Percentiles rank a stretch among this genome's conserved stretches.
phyloP scores from a whole-genome alignment of 2,113 vertebrate species.

The Myanophis thanlyinensis region DNA sequence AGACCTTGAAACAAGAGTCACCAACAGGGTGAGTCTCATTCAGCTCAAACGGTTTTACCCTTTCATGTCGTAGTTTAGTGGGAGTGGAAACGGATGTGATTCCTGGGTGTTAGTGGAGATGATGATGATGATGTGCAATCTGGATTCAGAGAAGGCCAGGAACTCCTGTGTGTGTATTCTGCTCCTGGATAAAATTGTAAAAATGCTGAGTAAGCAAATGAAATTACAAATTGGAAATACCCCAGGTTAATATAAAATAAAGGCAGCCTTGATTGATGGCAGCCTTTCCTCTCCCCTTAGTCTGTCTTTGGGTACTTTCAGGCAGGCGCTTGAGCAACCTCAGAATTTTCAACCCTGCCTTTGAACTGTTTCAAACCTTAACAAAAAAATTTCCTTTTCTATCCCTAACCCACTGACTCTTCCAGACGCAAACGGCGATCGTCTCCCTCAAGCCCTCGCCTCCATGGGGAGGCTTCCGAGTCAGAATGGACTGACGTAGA shows the following conservation, averaged over 20 bases:
- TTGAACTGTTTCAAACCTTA: neutral
- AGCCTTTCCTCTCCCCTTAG: too few relatives aligned
- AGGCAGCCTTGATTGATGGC: neutral
- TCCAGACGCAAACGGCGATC: constrained; percentile 85
- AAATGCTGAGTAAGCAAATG: neutral
- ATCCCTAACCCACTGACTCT: neutral
- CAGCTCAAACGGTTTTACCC: accelerated
- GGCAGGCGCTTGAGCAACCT: neutral
- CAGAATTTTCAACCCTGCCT: neutral
- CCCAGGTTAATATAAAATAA: too few relatives aligned
- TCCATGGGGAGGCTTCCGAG: constrained; percentile 60
- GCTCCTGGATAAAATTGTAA: neutral
- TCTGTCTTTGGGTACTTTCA: neutral
- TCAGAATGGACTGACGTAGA: constrained; percentile 90
- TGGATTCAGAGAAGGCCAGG: neutral
- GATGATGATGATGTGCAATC: too few relatives aligned
- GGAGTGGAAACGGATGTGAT: neutral
- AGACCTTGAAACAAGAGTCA: constrained; percentile 87
- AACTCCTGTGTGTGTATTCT: neutral
- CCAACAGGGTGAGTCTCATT: constrained; percentile 62
- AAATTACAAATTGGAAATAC: neutral
- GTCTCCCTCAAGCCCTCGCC: constrained; percentile 62
- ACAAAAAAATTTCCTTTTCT: neutral
- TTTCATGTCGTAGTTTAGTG: neutral
- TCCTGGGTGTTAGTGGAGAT: neutral